Conservation (phyloP, 2,113 vertebrate genomes). For the Neotoma lepida region DNA sequence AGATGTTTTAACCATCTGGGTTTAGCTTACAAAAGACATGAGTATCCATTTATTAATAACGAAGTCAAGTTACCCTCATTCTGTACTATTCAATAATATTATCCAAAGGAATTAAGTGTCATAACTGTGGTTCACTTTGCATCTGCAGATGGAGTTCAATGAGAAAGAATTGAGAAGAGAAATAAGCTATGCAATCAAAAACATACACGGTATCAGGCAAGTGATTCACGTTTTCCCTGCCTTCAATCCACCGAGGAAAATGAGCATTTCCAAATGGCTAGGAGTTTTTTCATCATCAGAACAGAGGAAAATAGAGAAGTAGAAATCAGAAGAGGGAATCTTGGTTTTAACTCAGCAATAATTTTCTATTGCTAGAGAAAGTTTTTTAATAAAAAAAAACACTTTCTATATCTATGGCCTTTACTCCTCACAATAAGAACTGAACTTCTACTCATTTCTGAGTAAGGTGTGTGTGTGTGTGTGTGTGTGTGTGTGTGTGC, state of each 20-base stretch:
- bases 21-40: slow-evolving; percentile 53
- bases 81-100: slow-evolving; percentile 38
- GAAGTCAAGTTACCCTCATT: slow-evolving; percentile 21
- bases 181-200: slow-evolving; percentile 96
- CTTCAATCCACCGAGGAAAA: slow-evolving; percentile 3
- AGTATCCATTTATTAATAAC: slow-evolving; percentile 55
- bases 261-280: neutral
- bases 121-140: slow-evolving; percentile 47
- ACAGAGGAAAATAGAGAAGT: neutral
- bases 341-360: neutral
- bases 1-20: slow-evolving; percentile 67
- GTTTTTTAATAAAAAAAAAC: neutral
- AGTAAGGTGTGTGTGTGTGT: neutral
- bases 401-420: no score
- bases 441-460: neutral
- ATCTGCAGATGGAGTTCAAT: slow-evolving; percentile 92
- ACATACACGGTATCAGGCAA: slow-evolving; percentile 95
- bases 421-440: neutral
- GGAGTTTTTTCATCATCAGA: neutral
- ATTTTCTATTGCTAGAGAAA: neutral
- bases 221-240: slow-evolving; percentile 40
- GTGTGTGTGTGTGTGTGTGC: neutral
- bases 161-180: slow-evolving; percentile 92
- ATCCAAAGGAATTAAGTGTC: slow-evolving; percentile 31
- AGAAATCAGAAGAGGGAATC: neutral